Percentiles rank a stretch among this genome's conserved stretches.
phyloP scores from a whole-genome alignment of 2,113 vertebrate species.

The Glareola pratincola region DNA sequence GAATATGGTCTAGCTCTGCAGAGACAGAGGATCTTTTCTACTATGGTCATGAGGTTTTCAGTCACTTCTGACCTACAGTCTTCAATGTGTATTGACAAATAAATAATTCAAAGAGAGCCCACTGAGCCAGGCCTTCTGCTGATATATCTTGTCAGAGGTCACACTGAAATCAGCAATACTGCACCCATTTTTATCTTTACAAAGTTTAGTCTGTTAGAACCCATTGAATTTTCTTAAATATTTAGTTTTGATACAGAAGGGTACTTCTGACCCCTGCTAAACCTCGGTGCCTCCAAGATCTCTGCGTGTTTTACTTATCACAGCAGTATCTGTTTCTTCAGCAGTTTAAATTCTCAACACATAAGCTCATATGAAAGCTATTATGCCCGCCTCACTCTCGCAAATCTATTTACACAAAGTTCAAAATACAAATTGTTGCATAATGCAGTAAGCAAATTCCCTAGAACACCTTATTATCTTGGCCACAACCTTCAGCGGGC shows the following conservation, averaged over 20 bases:
- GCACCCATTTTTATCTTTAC: background rate
- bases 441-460: background rate
- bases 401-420: background rate
- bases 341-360: background rate
- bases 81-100: background rate
- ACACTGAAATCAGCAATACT: background rate
- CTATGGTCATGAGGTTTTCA: background rate
- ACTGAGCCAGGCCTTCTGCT: background rate
- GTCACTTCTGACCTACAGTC: background rate
- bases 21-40: background rate
- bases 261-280: background rate
- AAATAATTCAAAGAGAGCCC: background rate
- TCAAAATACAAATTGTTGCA: background rate
- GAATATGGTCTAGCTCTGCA: background rate
- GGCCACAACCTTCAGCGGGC: background rate
- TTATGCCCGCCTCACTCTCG: background rate
- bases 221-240: background rate
- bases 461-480: background rate
- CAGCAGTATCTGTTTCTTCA: background rate
- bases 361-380: background rate
- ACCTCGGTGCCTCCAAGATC: background rate
- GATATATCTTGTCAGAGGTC: background rate
- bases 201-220: background rate
- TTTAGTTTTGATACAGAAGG: background rate
- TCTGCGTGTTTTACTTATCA: background rate